Base-by-base conservation (phyloP, 2,113 vertebrate genomes). In the Tursiops truncatus region DNA sequence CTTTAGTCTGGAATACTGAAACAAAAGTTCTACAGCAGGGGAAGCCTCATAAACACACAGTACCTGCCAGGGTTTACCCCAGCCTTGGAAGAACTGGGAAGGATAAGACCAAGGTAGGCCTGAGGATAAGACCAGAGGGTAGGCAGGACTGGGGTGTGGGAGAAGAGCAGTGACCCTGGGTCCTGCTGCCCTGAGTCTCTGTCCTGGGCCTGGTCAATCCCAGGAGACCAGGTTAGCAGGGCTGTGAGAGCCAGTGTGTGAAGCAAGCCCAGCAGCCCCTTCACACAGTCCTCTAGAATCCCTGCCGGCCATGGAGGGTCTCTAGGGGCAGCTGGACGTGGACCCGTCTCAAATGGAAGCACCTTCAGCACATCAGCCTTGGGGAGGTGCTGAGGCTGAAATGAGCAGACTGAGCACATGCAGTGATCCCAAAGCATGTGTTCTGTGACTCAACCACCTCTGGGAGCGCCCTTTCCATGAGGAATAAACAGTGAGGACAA, bases 401-500 rank as follows among this genome's bases (percentile, higher is more conserved):
- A 77, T 21, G 74, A 77, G 44, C 17, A 77, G 74, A 47, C 74
- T 50, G 28, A 33, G 44, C 26, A 44, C 44, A 62, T 25, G 56
- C 60, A 23, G 60, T 62, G 60, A 25, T 25, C 60, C 60, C 60
- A 62, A 0, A 25, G 60, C 21, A 62, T 3, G 60, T 25, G 9
- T 10, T 62, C 60, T 62, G 23, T 62, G 44, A 50, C 2, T 11
- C 17, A 50, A 20, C 5, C 44, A 33, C 17, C 17, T 17, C 5
- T 21, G 44, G 31, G 2, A 77, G 44, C 0, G 18, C 2, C 26
- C 74, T 33, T 12, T 5, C 20, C 0, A 50, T 0, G 0, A 77
- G 44, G 9, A 62, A 26, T 11, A 62, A 26, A 62, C 60, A 62
- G 60, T 26, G 18, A 58, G 20, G 6, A 21, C 56, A 58, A 58